Base-by-base conservation (phyloP, 2,113 vertebrate genomes). In the Pomatorhinus ruficollis region DNA sequence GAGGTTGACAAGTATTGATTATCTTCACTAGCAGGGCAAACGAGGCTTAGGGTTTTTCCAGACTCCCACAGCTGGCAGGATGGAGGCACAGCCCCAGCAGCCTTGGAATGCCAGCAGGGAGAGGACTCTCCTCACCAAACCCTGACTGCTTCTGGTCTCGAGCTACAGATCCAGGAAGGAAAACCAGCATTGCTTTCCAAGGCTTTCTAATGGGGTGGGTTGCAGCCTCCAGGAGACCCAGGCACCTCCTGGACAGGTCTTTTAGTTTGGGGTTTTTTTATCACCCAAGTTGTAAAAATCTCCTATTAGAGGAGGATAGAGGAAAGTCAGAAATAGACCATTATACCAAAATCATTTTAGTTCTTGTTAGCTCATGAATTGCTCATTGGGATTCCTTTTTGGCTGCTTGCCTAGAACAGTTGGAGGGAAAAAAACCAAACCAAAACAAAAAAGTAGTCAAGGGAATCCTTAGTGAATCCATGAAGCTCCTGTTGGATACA, bases 341-440 rank as follows among this genome's bases (percentile, higher is more conserved):
- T 50, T 83, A 80, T 40, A 93, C n/a, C 60, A 81, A 42, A 77
- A 95, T 66, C 40, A 71, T 90, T 89, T 96, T 66, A 79, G 28
- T 11, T 92, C 83, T 84, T 80, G 64, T 85, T 74, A 94, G 87
- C 59, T 95, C 82, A 90, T 78, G 70, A 95, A 96, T 83, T 85
- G 78, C 93, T 96, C 81, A 90, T 27, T 83, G 87, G 94, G 87
- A 97, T 95, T 96, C 87, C 87, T 94, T 91, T 54, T 44, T 93
- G 89, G 95, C 93, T 65, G 40, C 79, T 70, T 71, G 95, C 94
- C 93, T 71, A 81, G 89, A 90, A 87, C 91, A 93, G 76, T 78
- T 89, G 86, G 69, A 74, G 11, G 9, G 6, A 65, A 83, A 83
- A 89, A 90, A 76, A 2, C 3, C 54, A 64, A 86, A 4, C 12